Percentiles rank a stretch among this genome's conserved stretches.
Evolutionary conservation across 2,797 vertebrate species (phyloP).

Genomic region (Scleropages formosus): DNA sequence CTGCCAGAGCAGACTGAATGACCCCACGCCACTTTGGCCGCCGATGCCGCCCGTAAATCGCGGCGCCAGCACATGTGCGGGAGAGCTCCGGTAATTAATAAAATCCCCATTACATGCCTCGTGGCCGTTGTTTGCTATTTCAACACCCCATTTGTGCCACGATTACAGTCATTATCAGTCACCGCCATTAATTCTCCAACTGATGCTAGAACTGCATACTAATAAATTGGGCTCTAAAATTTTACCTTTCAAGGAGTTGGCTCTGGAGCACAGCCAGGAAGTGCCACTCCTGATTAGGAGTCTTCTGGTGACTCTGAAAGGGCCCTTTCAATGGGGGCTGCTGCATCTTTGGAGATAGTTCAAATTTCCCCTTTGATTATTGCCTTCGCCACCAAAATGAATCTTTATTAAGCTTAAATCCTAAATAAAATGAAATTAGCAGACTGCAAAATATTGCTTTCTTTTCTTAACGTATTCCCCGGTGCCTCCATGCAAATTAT

Average conservation of each 20-base stretch:
- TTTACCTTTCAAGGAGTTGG: constrained; percentile 81
- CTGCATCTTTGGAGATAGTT: constrained; percentile 84
- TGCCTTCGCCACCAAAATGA: constrained; percentile 74
- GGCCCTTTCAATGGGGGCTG: constrained; percentile 70
- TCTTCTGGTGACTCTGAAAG: constrained; percentile 72
- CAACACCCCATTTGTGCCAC: constrained; percentile 85
- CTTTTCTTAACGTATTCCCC: constrained; percentile 78
- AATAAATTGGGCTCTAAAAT: constrained; percentile 79
- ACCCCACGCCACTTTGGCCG: no score
- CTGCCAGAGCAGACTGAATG: background rate
- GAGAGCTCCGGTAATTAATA: constrained; percentile 76
- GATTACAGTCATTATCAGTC: constrained; percentile 86
- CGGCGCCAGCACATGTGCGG: background rate
- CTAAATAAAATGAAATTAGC: constrained; percentile 84
- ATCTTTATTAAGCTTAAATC: constrained; percentile 84
- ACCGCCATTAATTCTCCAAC: constrained; percentile 80
- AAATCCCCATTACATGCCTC: constrained; percentile 83
- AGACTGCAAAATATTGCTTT: constrained; percentile 83
- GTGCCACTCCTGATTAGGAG: constrained; percentile 79
- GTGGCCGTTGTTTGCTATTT: constrained; percentile 85
- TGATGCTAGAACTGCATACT: constrained; percentile 79
- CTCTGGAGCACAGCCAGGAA: constrained; percentile 73
- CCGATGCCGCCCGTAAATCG: no score
- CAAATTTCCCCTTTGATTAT: constrained; percentile 75
- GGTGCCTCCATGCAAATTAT: constrained; percentile 81